Evolutionary conservation across 2,113 vertebrate species (phyloP).

Genomic region (Excalfactoria chinensis): DNA sequence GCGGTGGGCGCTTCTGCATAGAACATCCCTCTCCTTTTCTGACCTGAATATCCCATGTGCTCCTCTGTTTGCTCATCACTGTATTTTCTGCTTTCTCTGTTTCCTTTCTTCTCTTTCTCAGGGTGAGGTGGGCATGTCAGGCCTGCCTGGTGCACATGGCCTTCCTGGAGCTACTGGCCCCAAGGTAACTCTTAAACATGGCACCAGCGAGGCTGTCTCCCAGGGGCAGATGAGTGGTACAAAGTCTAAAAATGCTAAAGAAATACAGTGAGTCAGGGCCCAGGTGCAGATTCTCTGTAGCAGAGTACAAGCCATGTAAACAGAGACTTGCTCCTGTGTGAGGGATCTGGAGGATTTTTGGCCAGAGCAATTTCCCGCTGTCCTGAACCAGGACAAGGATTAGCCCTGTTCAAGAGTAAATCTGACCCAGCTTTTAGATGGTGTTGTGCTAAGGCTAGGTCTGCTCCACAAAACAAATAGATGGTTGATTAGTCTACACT

Average conservation of each 20-base stretch:
- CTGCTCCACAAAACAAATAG: neutral
- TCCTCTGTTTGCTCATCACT: neutral
- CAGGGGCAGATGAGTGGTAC: neutral
- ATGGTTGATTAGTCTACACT: neutral
- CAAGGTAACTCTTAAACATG: slow-evolving; percentile 75
- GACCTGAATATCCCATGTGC: neutral
- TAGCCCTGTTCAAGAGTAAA: neutral
- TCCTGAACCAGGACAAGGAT: neutral
- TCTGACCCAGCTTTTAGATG: neutral
- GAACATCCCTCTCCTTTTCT: neutral
- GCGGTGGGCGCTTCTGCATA: neutral
- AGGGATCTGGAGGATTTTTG: neutral
- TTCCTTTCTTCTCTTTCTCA: slow-evolving; percentile 67
- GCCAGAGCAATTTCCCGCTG: neutral
- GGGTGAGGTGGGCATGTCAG: slow-evolving; percentile 84
- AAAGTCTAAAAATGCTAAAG: neutral
- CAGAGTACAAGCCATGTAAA: rapidly evolving
- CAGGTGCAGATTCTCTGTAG: neutral
- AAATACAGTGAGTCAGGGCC: neutral
- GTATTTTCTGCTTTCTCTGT: neutral
- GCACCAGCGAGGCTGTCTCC: neutral
- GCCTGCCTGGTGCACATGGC: slow-evolving; percentile 70
- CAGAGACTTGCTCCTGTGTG: neutral
- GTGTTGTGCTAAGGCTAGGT: neutral
- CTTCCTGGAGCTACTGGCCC: slow-evolving; percentile 80